Conservation (phyloP, 2,113 vertebrate species). For the Ramphastos sulfuratus region DNA sequence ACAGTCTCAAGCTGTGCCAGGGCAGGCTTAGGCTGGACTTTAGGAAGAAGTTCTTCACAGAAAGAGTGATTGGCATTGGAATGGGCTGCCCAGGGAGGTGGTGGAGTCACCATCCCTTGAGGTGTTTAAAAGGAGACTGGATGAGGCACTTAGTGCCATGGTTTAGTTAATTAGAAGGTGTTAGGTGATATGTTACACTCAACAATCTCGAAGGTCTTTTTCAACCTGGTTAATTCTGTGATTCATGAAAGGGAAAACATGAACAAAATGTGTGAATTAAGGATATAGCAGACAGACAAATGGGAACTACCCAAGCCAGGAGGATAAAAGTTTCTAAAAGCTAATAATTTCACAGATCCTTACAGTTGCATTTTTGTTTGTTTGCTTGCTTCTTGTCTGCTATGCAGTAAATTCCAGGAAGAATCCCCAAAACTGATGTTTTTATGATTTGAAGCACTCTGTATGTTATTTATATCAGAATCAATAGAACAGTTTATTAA, state of each 20-base stretch:
- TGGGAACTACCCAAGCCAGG: not conserved
- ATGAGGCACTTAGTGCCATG: too few relatives aligned
- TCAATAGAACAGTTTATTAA: conserved; percentile 11
- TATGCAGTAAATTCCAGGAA: not conserved
- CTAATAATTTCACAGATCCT: not conserved
- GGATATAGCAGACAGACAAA: not conserved
- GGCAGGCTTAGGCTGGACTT: too few relatives aligned
- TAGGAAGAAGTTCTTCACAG: too few relatives aligned
- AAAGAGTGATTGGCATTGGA: too few relatives aligned
- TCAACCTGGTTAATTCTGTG: too few relatives aligned
- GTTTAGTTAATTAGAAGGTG: too few relatives aligned
- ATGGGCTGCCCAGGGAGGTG: too few relatives aligned
- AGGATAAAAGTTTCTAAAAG: not conserved
- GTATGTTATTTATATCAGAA: not conserved
- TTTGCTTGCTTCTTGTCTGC: not conserved
- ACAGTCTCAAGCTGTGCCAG: too few relatives aligned
- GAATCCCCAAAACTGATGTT: not conserved
- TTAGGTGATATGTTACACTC: too few relatives aligned
- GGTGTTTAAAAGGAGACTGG: too few relatives aligned
- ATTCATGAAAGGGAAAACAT: not conserved
- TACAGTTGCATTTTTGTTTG: not conserved
- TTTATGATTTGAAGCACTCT: not conserved
- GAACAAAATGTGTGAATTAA: not conserved
- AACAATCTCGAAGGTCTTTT: too few relatives aligned
- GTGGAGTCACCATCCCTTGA: too few relatives aligned